phyloP scores from a whole-genome alignment of 2,113 vertebrate genomes.

The Micronisus gabar region DNA sequence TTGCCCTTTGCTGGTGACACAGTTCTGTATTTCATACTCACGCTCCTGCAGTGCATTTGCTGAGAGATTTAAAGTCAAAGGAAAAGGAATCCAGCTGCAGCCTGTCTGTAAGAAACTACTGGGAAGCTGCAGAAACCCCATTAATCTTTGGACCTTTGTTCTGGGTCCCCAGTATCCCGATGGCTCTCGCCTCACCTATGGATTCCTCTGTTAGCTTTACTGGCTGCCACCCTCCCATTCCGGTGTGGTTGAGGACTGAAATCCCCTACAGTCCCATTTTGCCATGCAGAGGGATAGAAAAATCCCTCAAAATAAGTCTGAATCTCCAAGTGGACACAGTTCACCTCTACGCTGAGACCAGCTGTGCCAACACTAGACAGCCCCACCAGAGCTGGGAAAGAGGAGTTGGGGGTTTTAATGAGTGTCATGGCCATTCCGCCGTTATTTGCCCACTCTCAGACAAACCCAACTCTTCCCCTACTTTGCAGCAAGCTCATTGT shows the following conservation, averaged over 20 bases:
- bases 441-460: neutral
- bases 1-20: neutral
- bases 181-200: neutral
- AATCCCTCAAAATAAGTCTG: neutral
- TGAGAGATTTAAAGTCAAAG: neutral
- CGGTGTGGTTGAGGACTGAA: neutral
- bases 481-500: neutral
- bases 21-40: neutral
- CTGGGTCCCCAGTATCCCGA: neutral
- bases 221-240: neutral
- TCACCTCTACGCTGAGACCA: neutral
- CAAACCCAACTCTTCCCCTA: neutral
- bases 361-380: neutral
- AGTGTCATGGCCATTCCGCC: constrained; percentile 7
- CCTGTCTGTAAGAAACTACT: neutral
- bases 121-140: neutral
- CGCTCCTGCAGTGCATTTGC: neutral
- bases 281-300: neutral
- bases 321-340: neutral
- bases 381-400: neutral
- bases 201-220: neutral
- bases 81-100: neutral
- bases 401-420: neutral
- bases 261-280: neutral
- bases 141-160: neutral